Evolutionary conservation across 1,140 invertebrate genomes (phyloP), one percentile per base, ranked within the genome.

Genomic region (Brachionus paranguensis): DNA sequence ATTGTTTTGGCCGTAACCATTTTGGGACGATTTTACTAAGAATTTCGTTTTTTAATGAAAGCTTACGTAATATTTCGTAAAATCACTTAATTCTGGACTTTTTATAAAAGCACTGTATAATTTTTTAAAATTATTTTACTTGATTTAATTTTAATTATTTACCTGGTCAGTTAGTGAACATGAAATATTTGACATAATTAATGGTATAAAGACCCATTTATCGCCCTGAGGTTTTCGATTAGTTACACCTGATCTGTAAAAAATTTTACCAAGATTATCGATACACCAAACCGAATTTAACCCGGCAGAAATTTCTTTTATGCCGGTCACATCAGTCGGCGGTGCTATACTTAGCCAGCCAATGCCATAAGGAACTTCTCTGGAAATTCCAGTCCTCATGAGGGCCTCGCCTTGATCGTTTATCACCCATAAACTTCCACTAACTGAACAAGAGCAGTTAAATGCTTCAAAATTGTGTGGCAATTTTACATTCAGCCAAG

Each of bases 131-230:
- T 29, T 37, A 7, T 37, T 37, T 37, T 37, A 37, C 33, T 37
- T 3, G 4, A 6, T 37, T 37, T 1, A 1, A 37, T 7, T 37
- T 47, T 47, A 47, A 47, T 47, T 6, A 47, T 6, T 10, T 81
- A 81, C 78, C 43, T 81, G 78, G 20, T 64, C 64, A 6, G 5
- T 24, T 20, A 68, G 4, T 10, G 53, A 45, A 17, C 33, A 43
- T 10, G 78, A 81, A 43, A 81, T 64, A 33, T 68, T 37, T 20
- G 20, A n/a, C 78, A 68, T 64, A 14, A 3, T 3, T 17, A 4
- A 60, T n/a, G 78, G 78, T 43, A 81, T 47, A 68, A 43, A 81
- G 12, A 81, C 78, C 78, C 78, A 81, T 37, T 81, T 81, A 10
- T 27, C 33, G 12, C 78, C 78, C 12, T 43, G 33, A 27, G 41